A percentile compares a stretch with the other conserved stretches of the same genome.
These are phyloP conservation scores for Dunckerocampus dactyliophorus DNA, from an alignment of 2,113 vertebrate genomes.

Conservation along the genomic window DNA sequence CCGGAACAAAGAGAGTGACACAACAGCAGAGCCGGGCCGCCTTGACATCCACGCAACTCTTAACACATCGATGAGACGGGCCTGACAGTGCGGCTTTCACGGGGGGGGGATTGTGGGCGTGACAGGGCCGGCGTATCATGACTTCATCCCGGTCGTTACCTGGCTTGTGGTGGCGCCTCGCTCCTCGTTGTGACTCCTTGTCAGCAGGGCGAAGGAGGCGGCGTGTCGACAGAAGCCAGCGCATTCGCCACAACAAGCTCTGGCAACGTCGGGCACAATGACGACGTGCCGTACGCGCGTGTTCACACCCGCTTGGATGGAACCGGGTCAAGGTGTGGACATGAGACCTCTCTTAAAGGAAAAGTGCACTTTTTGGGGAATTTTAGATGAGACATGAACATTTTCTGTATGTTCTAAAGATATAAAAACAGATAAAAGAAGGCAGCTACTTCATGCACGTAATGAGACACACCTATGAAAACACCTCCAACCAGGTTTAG, in stretches of 20 bases:
- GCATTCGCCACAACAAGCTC: constrained; percentile 54
- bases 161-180: constrained; percentile 47
- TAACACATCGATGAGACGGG: constrained; percentile 71
- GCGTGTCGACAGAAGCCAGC: constrained; percentile 63
- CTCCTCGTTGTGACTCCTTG: constrained; percentile 56
- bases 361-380: too few species aligned
- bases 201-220: constrained; percentile 53
- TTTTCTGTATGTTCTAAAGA: too few species aligned
- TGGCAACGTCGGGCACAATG: constrained; percentile 44
- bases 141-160: constrained; percentile 70
- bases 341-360: not conserved
- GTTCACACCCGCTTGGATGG: constrained; percentile 43
- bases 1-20: constrained; percentile 69
- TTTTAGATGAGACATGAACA: too few species aligned
- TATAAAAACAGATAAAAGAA: too few species aligned
- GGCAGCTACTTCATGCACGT: too few species aligned
- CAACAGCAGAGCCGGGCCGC: constrained; percentile 33
- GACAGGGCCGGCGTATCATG: constrained; percentile 63
- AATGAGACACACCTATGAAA: too few species aligned
- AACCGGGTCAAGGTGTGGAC: constrained; percentile 46
- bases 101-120: constrained; percentile 59
- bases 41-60: constrained; percentile 37
- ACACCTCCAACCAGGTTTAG: too few species aligned
- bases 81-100: constrained; percentile 57
- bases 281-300: constrained; percentile 10